These are phyloP conservation scores for Thereva unica DNA, from an alignment of 2,888 invertebrate genomes.

Conservation along the genomic window DNA sequence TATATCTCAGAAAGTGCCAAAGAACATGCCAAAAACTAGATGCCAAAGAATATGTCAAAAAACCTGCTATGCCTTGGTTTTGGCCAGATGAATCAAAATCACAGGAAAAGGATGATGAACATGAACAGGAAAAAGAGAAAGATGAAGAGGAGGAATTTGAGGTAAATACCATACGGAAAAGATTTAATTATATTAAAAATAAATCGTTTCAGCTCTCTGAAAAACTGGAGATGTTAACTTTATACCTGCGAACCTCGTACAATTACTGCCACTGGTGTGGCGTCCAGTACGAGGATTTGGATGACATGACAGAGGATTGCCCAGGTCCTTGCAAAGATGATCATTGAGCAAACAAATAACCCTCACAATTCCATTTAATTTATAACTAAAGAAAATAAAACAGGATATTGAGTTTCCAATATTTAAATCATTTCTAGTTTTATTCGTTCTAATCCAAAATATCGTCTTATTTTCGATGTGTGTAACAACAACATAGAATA, in stretches of 20 bases:
- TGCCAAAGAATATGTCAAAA: constrained; percentile 60
- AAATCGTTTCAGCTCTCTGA: constrained; percentile 57
- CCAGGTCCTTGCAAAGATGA: constrained; percentile 69
- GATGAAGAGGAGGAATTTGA: constrained; percentile 51
- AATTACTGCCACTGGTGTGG: constrained; percentile 83
- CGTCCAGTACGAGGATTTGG: constrained; percentile 65
- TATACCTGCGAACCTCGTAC: constrained; percentile 71
- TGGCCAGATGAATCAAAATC: constrained; percentile 61
- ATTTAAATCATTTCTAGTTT: too few relatives aligned
- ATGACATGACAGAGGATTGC: constrained; percentile 67
- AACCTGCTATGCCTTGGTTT: constrained; percentile 65
- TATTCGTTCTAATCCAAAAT: too few relatives aligned
- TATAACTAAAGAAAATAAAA: too few relatives aligned
- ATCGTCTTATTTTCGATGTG: too few relatives aligned
- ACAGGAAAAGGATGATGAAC: constrained; percentile 44
- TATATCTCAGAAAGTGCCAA: constrained; percentile 57
- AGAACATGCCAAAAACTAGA: constrained; percentile 64
- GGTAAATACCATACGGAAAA: constrained; percentile 11
- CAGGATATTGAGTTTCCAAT: too few relatives aligned
- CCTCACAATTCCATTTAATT: too few relatives aligned
- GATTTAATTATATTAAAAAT: constrained; percentile 12
- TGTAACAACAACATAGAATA: too few relatives aligned
- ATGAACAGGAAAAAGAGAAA: constrained; percentile 51
- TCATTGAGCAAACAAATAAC: constrained; percentile 56
- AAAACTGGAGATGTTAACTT: constrained; percentile 65